Conservation (phyloP, 2,888 invertebrate species). For the Drosophila algonquin region DNA sequence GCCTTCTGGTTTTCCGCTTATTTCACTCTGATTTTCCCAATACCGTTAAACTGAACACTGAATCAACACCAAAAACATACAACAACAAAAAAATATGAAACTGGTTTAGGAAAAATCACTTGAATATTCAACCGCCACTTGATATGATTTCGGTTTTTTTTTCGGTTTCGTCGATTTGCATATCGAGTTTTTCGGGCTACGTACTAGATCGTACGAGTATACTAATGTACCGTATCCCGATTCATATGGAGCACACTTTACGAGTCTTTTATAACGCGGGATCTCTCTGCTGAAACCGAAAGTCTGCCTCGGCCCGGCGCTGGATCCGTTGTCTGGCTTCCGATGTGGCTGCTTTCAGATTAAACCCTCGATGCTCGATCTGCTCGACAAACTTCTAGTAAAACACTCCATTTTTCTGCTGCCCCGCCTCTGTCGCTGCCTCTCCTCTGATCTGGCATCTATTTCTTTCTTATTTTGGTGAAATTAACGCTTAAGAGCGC, state of each 20-base stretch:
- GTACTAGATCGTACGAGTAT: too few species aligned
- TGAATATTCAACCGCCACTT: constrained; percentile 20
- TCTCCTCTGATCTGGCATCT: constrained; percentile 11
- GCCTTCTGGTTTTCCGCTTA: constrained; percentile 9
- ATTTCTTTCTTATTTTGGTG: constrained; percentile 57
- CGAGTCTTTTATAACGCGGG: neutral
- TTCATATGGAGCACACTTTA: neutral
- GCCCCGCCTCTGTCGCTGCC: constrained; percentile 17
- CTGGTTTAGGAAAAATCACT: constrained; percentile 60
- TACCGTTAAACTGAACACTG: constrained; percentile 59
- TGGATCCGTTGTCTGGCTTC: constrained; percentile 25
- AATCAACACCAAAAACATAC: constrained; percentile 9
- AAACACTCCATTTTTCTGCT: constrained; percentile 10
- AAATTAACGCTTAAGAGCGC: constrained; percentile 59
- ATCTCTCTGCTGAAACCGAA: constrained; percentile 47
- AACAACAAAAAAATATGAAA: constrained; percentile 31
- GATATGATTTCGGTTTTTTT: constrained; percentile 20
- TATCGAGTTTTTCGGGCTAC: constrained; percentile 45
- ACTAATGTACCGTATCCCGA: neutral
- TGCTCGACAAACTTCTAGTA: constrained; percentile 62
- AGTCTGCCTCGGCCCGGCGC: constrained; percentile 21
- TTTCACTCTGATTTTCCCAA: constrained; percentile 39
- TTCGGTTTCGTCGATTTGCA: constrained; percentile 58
- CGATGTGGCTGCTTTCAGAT: constrained; percentile 49
- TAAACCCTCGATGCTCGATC: constrained; percentile 45